Evolutionary conservation across 2,888 invertebrate genomes (phyloP).

Genomic region (Leucoma salicis): DNA sequence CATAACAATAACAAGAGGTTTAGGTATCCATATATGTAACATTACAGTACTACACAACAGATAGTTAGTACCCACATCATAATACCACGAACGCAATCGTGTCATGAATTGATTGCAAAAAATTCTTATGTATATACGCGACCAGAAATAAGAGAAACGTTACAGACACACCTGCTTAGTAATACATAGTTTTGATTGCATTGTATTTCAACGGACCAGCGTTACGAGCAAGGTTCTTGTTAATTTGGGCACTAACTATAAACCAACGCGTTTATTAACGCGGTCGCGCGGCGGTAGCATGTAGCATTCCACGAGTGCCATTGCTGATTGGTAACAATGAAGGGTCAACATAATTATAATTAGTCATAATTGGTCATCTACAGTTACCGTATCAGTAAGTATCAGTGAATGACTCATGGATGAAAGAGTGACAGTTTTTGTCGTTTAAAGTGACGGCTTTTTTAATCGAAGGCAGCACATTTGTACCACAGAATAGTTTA

Average conservation of each 20-base stretch:
- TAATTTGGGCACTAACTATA: constrained; percentile 38
- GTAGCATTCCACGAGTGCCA: constrained; percentile 52
- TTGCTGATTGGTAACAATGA: constrained; percentile 52
- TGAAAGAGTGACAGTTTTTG: background rate
- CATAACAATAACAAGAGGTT: background rate
- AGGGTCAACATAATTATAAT: constrained; percentile 57
- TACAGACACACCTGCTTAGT: constrained; percentile 14
- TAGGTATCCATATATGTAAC: constrained; percentile 2
- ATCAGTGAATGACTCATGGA: constrained; percentile 21
- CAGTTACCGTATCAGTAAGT: constrained; percentile 20
- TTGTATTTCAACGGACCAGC: constrained; percentile 12
- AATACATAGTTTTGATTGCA: constrained; percentile 22
- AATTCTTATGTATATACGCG: constrained; percentile 38
- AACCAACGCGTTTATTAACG: constrained; percentile 42
- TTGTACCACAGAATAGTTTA: constrained; percentile 11
- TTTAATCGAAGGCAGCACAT: background rate
- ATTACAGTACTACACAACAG: background rate
- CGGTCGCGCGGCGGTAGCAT: constrained; percentile 36
- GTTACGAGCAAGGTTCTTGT: constrained; percentile 25
- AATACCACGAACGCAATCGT: constrained; percentile 43
- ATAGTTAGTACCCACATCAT: constrained; percentile 30
- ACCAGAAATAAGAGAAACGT: constrained; percentile 26
- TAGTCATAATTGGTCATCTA: constrained; percentile 38
- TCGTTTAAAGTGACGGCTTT: background rate
- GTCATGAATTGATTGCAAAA: constrained; percentile 50